Evolutionary conservation across 2,888 invertebrate genomes (phyloP), one percentile per base, ranked within the genome.

Genomic region (Scelioninae gen. 2): DNA sequence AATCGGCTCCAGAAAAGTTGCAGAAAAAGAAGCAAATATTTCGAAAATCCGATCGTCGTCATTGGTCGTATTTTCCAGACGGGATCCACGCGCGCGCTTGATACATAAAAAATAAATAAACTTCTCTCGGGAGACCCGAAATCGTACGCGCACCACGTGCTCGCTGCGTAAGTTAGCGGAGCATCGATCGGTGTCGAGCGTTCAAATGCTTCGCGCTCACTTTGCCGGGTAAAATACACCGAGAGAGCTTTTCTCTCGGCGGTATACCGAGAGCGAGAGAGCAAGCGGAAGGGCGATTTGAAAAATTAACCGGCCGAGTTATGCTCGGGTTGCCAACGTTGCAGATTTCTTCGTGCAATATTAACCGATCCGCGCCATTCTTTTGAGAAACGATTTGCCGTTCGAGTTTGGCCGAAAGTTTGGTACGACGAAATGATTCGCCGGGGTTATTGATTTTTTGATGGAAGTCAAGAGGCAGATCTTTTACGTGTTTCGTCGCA

Each of bases 61-160:
- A 37, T 15, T 10, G 28, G 25, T 46, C 55, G 48, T 50, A 73
- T 73, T 57, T 70, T 50, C 37, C n/a, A n/a, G n/a, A 31, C 57
- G 35, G 52, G 22, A 45, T 53, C 53, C 60, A 61, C 68, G 22
- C 35, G 28, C 28, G 28, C 10, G 31, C 28, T 28, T 15, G 41
- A 55, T 57, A 65, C n/a, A n/a, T 73, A 73, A 68, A 73, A 68
- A 73, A 67, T 61, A 73, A 67, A 73, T 73, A 67, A 67, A n/a
- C 61, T 61, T 16, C 55, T 67, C 50, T 61, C 50, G 22, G 45
- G 61, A 63, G 63, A 63, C 43, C 55, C 37, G 61, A 57, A 50
- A 46, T 31, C 41, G 50, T 67, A 57, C 61, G 63, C 57, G 45
- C 55, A 58, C 48, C 73, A 63, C 67, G 73, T 60, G 67, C 46